Evolutionary conservation across 2,113 vertebrate genomes (phyloP), one percentile per base, ranked within the genome.

Genomic region (Hydrolagus affinis): DNA sequence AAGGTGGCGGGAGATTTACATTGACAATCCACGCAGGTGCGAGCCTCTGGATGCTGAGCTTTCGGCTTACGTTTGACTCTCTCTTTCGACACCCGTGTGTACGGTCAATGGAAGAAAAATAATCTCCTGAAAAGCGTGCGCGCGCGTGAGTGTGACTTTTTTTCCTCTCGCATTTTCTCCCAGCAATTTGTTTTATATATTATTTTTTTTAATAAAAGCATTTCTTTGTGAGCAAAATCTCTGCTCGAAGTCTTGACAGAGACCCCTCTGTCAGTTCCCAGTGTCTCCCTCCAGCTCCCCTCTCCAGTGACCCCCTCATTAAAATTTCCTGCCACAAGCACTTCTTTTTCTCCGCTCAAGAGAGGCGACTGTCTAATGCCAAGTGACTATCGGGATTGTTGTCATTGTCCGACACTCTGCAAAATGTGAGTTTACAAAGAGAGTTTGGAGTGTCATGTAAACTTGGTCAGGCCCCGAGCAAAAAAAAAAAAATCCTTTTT

Each of bases 331-430:
- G 91, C 89, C 95, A 98, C 96, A 97, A 97, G 94, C 94, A 93
- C 89, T 93, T 93, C 94, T 95, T 97, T 83, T 83, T 98, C 95
- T 98, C 94, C 92, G 90, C 94, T 96, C 93, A 95, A 98, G 96
- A 98, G 96, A 95, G 95, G 95, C 95, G 94, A 96, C 94, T 97
- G 96, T 96, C 96, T 93, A 91, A 91, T 90, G 94, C 95, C 95
- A 94, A 96, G 94, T 94, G 92, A 95, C 96, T 96, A 96, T 96
- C 95, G 94, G 94, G 96, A 93, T 90, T 92, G 92, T 95, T 94
- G 95, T 97, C 95, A 96, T 95, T 92, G 93, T 89, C 92, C 91
- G 94, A 93, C 95, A 95, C 95, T 96, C 92, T 83, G 78, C 44
- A 83, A 83, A 83, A 83, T 83, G 78, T 66, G 62, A 87, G 94